Conservation (phyloP, 1,140 invertebrate genomes). For the Lordiphosa clarofinis region DNA sequence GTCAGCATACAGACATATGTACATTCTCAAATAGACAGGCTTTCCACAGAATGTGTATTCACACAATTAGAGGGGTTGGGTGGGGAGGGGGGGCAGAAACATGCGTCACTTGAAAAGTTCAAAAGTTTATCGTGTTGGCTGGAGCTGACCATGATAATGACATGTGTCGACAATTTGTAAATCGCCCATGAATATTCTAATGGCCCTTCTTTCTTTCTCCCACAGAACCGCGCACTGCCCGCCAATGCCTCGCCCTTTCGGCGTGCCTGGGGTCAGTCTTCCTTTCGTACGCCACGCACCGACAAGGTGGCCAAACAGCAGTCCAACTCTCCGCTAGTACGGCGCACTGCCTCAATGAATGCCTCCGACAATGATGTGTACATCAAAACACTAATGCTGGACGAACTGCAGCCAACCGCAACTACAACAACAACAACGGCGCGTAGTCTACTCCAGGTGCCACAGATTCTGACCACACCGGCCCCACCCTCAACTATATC, state of each 20-base stretch:
- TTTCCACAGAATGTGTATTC: too few relatives aligned
- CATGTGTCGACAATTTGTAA: constrained; percentile 50
- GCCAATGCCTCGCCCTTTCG: constrained; percentile 82
- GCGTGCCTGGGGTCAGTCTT: constrained; percentile 82
- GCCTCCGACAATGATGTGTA: constrained; percentile 80
- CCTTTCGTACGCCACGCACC: constrained; percentile 72
- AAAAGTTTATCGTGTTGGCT: constrained; percentile 63
- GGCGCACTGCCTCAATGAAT: constrained; percentile 74
- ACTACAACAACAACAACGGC: constrained; percentile 26
- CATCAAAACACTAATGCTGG: constrained; percentile 63
- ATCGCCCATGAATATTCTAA: constrained; percentile 38
- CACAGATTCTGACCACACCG: constrained; percentile 51
- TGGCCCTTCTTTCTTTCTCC: neutral
- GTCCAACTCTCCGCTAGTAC: constrained; percentile 45
- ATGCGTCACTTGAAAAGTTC: constrained; percentile 53
- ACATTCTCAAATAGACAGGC: too few relatives aligned
- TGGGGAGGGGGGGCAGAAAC: neutral
- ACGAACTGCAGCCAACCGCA: constrained; percentile 48
- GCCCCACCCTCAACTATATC: constrained; percentile 52
- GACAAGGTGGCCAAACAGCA: constrained; percentile 54
- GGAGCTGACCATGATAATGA: constrained; percentile 67
- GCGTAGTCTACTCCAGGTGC: constrained; percentile 47
- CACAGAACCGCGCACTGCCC: constrained; percentile 73
- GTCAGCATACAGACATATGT: too few relatives aligned
- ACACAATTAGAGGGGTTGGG: neutral